A percentile compares a stretch with the other conserved stretches of the same genome.
These are phyloP conservation scores for Gavialis gangeticus DNA, from an alignment of 2,113 vertebrate genomes.

Conservation along the genomic window DNA sequence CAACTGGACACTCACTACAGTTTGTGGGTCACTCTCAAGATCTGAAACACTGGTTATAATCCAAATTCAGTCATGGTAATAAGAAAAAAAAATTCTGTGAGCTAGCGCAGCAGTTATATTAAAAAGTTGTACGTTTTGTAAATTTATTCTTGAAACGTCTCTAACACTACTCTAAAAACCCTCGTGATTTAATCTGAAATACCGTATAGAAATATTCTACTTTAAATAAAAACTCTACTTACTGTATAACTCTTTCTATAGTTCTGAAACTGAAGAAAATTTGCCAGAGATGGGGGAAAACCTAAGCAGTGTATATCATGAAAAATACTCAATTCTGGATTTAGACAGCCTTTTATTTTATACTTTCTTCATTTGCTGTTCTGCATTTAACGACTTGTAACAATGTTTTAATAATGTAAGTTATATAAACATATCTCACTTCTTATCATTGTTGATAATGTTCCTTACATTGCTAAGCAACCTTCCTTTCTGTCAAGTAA, in stretches of 20 bases:
- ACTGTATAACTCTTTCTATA: background rate
- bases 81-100: background rate
- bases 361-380: background rate
- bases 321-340: background rate
- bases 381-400: constrained; percentile 34
- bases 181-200: background rate
- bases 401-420: background rate
- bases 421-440: background rate
- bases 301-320: background rate
- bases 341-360: background rate
- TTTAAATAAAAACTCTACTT: background rate
- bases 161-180: background rate
- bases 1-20: background rate
- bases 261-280: background rate
- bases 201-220: background rate
- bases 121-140: background rate
- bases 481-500: background rate
- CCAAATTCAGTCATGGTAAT: background rate
- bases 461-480: background rate
- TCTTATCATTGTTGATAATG: background rate
- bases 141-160: background rate
- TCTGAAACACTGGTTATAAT: accelerated
- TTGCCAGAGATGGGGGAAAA: background rate
- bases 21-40: accelerated
- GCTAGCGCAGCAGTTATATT: background rate